Evolutionary conservation across 2,113 vertebrate species (phyloP).

Genomic region (Trogon melanurus): DNA sequence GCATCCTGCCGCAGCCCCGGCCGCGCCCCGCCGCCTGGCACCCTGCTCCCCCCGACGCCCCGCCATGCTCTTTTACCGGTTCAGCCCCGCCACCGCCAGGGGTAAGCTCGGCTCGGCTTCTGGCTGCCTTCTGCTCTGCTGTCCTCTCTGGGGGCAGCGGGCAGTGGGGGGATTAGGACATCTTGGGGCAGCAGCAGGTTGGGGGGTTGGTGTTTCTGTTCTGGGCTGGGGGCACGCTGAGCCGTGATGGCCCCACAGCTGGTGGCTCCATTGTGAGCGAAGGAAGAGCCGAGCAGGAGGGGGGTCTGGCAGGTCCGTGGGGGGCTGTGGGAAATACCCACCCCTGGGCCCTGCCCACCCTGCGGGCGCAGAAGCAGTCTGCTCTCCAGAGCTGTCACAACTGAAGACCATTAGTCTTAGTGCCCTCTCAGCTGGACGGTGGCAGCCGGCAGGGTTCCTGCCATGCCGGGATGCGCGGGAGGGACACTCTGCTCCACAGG

Average conservation of each 20-base stretch:
- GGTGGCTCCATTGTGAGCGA: accelerated
- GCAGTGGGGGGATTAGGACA: accelerated
- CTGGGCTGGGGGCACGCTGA: neutral
- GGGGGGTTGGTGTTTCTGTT: neutral
- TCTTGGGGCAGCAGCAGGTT: neutral
- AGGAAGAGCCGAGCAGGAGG: neutral
- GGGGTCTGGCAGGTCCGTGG: accelerated
- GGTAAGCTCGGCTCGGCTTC: neutral
- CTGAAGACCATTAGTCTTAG: neutral
- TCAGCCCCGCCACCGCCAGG: neutral
- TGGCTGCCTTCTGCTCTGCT: neutral
- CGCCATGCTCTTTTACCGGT: neutral
- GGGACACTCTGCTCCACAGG: neutral
- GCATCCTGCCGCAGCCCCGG: neutral
- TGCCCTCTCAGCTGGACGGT: neutral
- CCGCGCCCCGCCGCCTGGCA: accelerated
- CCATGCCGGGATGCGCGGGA: accelerated
- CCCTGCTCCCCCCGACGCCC: neutral
- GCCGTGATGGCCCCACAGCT: neutral
- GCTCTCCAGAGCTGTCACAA: neutral
- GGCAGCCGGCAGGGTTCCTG: accelerated
- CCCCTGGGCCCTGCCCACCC: neutral
- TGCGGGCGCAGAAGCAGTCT: neutral
- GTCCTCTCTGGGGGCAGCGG: neutral
- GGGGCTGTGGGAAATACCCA: neutral